These are phyloP conservation scores for Chymomyza caudatula DNA, from an alignment of 2,888 invertebrate species.

Conservation along the genomic window DNA sequence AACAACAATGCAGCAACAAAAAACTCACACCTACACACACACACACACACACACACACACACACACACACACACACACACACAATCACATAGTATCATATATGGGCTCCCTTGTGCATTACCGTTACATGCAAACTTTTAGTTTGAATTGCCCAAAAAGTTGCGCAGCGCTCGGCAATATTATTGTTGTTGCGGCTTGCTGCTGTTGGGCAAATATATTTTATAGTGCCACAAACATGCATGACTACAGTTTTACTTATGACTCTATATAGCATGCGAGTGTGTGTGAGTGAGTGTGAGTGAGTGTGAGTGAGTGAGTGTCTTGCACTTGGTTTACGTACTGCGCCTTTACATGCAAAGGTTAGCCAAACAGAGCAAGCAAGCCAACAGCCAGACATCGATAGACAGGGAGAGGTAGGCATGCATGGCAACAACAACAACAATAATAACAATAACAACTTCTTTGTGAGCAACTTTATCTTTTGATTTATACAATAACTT, in stretches of 20 bases:
- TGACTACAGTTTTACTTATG: constrained; percentile 29
- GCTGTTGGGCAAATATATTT: constrained; percentile 53
- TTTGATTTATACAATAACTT: constrained; percentile 69
- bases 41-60: constrained; percentile 6
- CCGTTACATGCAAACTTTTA: constrained; percentile 31
- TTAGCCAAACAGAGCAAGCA: constrained; percentile 13
- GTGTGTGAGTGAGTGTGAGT: constrained; percentile 30
- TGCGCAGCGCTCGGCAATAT: constrained; percentile 6
- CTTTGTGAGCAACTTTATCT: constrained; percentile 55
- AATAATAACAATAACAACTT: constrained; percentile 1
- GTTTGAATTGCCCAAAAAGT: constrained; percentile 57
- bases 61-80: neutral
- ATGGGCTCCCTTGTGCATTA: neutral
- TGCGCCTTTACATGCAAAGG: constrained; percentile 44
- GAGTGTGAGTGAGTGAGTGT: constrained; percentile 27
- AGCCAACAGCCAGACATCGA: constrained; percentile 4
- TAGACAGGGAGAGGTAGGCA: constrained; percentile 5
- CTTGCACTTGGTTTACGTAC: constrained; percentile 40
- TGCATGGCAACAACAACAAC: neutral
- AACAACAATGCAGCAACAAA: constrained; percentile 38
- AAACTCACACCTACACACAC: constrained; percentile 2
- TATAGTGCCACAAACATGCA: constrained; percentile 59
- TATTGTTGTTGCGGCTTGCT: constrained; percentile 22
- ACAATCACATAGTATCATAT: neutral
- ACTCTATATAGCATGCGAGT: neutral